Conservation (phyloP, 2,888 invertebrate species). For the Polyploca ridens region DNA sequence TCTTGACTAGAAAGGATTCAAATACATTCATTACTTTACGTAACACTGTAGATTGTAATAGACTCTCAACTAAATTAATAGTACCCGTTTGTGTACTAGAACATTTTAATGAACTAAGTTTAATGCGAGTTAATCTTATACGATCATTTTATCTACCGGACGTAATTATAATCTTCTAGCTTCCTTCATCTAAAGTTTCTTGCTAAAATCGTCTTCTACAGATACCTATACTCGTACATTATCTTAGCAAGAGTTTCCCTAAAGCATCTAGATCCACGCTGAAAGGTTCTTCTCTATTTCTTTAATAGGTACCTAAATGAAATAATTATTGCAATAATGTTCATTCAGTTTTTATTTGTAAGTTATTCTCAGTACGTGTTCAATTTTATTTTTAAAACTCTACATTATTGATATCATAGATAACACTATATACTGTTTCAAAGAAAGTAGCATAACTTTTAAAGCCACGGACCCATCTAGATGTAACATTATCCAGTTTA, state of each 20-base stretch:
- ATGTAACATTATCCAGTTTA: conserved; percentile 11
- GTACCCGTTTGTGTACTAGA: neutral
- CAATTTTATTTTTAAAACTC: too few species aligned
- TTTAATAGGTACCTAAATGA: too few species aligned
- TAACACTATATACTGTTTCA: neutral
- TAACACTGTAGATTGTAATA: neutral
- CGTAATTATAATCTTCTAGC: conserved; percentile 12
- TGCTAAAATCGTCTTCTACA: conserved; percentile 7
- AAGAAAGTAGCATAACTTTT: neutral
- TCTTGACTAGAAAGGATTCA: neutral
- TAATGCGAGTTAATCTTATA: neutral
- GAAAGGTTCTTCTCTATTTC: neutral
- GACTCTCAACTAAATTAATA: neutral
- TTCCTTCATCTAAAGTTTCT: conserved; percentile 11
- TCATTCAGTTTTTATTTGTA: too few species aligned
- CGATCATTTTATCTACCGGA: conserved; percentile 10
- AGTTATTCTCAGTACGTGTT: too few species aligned
- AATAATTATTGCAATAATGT: too few species aligned
- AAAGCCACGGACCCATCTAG: neutral
- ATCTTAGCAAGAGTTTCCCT: neutral
- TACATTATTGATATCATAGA: too few species aligned
- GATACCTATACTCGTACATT: neutral
- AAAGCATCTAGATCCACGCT: neutral
- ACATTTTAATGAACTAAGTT: conserved; percentile 10
- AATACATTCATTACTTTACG: neutral